Percentiles rank a stretch among this genome's conserved stretches.
phyloP scores from a whole-genome alignment of 2,797 vertebrate genomes.

The Notolepis coatsorum region DNA sequence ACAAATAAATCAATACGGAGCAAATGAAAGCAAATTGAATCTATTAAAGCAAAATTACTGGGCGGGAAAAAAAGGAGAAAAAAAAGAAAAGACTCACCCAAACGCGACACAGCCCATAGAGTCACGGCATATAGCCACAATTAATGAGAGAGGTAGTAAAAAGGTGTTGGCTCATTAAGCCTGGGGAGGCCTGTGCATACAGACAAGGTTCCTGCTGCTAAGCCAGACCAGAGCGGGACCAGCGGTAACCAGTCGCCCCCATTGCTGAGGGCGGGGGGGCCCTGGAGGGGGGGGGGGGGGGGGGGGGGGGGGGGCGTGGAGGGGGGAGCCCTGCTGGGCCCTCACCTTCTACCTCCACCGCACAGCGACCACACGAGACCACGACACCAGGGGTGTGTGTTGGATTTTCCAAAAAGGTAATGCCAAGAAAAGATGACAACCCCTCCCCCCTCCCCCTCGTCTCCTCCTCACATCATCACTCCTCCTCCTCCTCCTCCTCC shows the following conservation, averaged over 20 bases:
- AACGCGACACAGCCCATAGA: constrained; percentile 47
- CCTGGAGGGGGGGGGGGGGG: neutral
- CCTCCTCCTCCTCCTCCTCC: neutral
- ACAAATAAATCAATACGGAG: constrained; percentile 79
- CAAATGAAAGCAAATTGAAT: constrained; percentile 83
- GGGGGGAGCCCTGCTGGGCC: constrained; percentile 33
- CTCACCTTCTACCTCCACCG: constrained; percentile 42
- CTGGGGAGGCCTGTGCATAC: constrained; percentile 35
- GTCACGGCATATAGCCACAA: constrained; percentile 55
- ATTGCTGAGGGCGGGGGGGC: neutral
- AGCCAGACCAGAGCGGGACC: constrained; percentile 44
- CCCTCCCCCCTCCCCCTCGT: constrained; percentile 24
- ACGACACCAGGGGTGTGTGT: constrained; percentile 48
- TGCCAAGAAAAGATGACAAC: constrained; percentile 40
- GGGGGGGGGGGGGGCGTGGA: too few species aligned
- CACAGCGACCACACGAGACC: too few species aligned
- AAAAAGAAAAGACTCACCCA: constrained; percentile 34
- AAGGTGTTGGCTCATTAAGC: constrained; percentile 73
- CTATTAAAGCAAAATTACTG: constrained; percentile 75
- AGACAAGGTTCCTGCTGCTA: constrained; percentile 55
- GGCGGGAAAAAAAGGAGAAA: constrained; percentile 8
- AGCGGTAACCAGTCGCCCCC: constrained; percentile 37
- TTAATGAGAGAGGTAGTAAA: constrained; percentile 69
- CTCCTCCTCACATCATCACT: constrained; percentile 17
- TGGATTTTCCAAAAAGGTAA: constrained; percentile 36